Base-by-base conservation (phyloP, 2,888 invertebrate species). In the Clusia tigrina region DNA sequence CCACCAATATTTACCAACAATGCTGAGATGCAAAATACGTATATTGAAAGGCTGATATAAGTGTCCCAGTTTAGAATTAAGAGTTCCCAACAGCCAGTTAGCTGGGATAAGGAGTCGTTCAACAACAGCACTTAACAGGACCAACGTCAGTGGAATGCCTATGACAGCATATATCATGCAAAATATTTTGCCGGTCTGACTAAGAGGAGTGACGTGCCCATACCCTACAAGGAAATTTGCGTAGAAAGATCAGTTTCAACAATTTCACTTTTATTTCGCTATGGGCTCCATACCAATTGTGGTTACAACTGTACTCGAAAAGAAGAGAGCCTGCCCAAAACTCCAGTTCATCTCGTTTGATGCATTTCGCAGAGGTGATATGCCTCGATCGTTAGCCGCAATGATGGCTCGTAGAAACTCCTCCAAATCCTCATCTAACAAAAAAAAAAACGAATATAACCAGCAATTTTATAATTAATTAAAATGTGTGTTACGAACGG, bases 291-390 rank as follows among this genome's bases (percentile, higher is more conserved):
- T 83, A 91, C 92, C 93, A 69, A 95, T 94, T 56, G 95, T 95
- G n/a, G 94, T 95, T 65, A 95, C 89, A 9, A 95, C 90, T 1
- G 94, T 94, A 56, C 91, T 90, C 0, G 94, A 90, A 83, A 95
- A 95, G 86, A 95, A 95, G 60, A 95, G 84, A 0, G 94, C 91
- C 81, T 94, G 94, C 22, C 94, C 94, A 80, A 95, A 94, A 81
- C 91, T 92, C 95, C 95, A 95, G 83, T 94, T 94, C 12, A 92
- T 90, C 67, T 92, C 92, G 1, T 89, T 89, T 55, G 91, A 89
- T 25, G 89, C 89, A 84, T 95, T 94, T 63, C 88, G 86, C 0
- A 89, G 86, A 0, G 91, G 91, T 0, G 91, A 90, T 51, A 94
- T 92, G 0, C 94, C 94, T 54, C 90, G 87, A 81, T 91, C 90